Evolutionary conservation across 2,797 vertebrate genomes (phyloP).

Genomic region (Malacoctenus gilli): DNA sequence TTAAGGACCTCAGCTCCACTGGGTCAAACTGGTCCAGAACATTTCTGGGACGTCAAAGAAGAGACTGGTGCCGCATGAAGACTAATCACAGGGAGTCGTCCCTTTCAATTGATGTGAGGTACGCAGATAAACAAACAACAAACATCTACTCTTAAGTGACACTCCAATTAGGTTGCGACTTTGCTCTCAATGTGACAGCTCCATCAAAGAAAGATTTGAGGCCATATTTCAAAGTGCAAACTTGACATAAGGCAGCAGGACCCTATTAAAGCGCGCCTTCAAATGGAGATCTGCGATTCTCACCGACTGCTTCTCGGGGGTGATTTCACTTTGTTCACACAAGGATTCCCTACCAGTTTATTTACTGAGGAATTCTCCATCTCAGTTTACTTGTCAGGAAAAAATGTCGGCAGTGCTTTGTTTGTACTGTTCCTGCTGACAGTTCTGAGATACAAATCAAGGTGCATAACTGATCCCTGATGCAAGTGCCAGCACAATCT

Average conservation of each 20-base stretch:
- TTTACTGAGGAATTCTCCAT: constrained; percentile 40
- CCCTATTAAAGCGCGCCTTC: constrained; percentile 30
- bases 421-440: constrained; percentile 21
- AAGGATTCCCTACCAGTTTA: constrained; percentile 24
- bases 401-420: neutral
- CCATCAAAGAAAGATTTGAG: constrained; percentile 26
- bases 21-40: too few relatives aligned
- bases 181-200: constrained; percentile 12
- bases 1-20: too few relatives aligned
- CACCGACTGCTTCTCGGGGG: constrained; percentile 15
- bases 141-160: too few relatives aligned
- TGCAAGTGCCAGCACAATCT: constrained; percentile 10
- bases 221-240: constrained; percentile 5
- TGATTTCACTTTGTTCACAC: constrained; percentile 33
- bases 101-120: too few relatives aligned
- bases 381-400: constrained; percentile 28
- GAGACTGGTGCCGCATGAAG: too few relatives aligned
- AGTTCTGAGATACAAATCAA: constrained; percentile 22
- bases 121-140: too few relatives aligned
- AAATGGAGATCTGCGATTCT: constrained; percentile 15
- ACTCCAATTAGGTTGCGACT: constrained; percentile 15
- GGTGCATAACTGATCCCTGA: constrained; percentile 14
- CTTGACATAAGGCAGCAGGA: constrained; percentile 4
- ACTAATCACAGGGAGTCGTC: too few relatives aligned
- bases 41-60: too few relatives aligned